A percentile compares a stretch with the other conserved stretches of the same genome.
phyloP scores from a whole-genome alignment of 2,888 invertebrate species.

The Sarcophaga subvicina region DNA sequence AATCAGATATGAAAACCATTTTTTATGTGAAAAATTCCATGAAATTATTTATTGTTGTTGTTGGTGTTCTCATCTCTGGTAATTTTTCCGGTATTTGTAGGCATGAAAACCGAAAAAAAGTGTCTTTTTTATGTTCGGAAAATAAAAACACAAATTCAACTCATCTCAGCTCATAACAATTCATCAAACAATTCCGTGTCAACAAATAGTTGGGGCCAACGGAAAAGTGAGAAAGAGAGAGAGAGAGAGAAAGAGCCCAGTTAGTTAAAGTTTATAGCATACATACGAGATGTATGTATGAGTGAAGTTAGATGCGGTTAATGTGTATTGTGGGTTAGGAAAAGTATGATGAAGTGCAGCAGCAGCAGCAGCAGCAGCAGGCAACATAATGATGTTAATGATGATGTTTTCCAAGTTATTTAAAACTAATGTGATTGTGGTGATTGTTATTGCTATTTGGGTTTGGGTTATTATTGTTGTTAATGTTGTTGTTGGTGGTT shows the following conservation, averaged over 20 bases:
- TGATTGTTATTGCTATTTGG: constrained; percentile 41
- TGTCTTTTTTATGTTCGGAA: constrained; percentile 45
- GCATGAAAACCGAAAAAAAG: constrained; percentile 30
- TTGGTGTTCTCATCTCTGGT: constrained; percentile 32
- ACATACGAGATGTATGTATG: not conserved
- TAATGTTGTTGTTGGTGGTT: constrained; percentile 47
- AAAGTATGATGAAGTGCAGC: constrained; percentile 35
- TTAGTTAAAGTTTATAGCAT: not conserved
- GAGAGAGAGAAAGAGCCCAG: not conserved
- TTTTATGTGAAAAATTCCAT: constrained; percentile 62
- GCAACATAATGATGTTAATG: constrained; percentile 19
- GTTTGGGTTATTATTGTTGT: constrained; percentile 23
- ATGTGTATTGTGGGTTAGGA: constrained; percentile 41
- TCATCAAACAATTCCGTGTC: constrained; percentile 54
- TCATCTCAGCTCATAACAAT: constrained; percentile 51
- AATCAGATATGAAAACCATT: constrained; percentile 57
- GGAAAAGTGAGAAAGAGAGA: not conserved
- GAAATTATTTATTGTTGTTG: constrained; percentile 47
- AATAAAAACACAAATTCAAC: constrained; percentile 14
- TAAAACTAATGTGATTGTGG: constrained; percentile 57
- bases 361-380: constrained; percentile 8
- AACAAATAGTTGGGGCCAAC: constrained; percentile 45
- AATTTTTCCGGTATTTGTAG: constrained; percentile 59
- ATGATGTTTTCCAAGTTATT: constrained; percentile 38
- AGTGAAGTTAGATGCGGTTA: constrained; percentile 32